Conservation (phyloP, 2,888 invertebrate genomes). For the Apotomis betuletana region DNA sequence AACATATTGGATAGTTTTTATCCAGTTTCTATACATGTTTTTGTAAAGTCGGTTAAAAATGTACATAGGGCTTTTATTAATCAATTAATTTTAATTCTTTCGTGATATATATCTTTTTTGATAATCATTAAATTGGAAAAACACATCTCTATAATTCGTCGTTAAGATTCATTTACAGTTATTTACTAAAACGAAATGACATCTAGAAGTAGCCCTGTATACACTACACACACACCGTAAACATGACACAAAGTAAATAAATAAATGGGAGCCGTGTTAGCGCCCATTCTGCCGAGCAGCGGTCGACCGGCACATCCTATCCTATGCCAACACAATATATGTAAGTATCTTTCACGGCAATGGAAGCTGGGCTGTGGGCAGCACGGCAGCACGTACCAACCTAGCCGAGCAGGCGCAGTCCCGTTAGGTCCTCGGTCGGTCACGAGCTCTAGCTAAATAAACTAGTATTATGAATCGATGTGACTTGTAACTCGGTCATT, state of each 20-base stretch:
- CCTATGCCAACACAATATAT: slow-evolving; percentile 14
- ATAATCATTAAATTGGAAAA: too few relatives aligned
- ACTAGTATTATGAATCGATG: slow-evolving; percentile 28
- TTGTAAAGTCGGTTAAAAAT: too few relatives aligned
- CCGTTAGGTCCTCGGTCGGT: slow-evolving; percentile 60
- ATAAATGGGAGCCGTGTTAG: slow-evolving; percentile 1
- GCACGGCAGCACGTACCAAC: slow-evolving; percentile 43
- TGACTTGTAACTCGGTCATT: slow-evolving; percentile 18
- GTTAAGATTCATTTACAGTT: too few relatives aligned
- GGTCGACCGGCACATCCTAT: slow-evolving; percentile 2
- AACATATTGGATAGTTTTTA: too few relatives aligned
- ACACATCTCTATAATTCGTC: too few relatives aligned
- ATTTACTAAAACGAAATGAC: too few relatives aligned
- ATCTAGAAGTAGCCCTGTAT: too few relatives aligned
- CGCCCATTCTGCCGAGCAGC: not conserved
- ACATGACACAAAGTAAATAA: not conserved
- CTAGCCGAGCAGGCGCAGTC: slow-evolving; percentile 53
- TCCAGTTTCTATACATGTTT: too few relatives aligned
- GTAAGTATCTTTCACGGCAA: slow-evolving; percentile 44
- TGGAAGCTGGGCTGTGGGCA: slow-evolving; percentile 44
- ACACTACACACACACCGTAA: too few relatives aligned
- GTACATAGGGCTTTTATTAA: too few relatives aligned
- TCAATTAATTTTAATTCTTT: too few relatives aligned
- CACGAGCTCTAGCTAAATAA: slow-evolving; percentile 42
- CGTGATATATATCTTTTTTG: too few relatives aligned